Conservation (phyloP, 2,888 invertebrate genomes). For the Pammene aurita region DNA sequence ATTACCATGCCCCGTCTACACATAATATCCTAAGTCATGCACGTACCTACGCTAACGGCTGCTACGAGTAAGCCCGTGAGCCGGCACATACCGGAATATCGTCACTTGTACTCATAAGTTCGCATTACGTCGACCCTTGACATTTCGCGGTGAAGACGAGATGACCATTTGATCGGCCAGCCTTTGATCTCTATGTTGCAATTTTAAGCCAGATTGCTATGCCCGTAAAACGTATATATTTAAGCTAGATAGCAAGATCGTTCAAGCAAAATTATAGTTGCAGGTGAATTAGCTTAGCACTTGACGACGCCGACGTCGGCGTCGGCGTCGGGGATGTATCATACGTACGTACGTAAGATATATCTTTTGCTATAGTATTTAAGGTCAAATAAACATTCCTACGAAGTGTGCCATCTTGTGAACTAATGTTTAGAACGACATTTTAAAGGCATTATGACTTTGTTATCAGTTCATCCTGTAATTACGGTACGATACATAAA, state of each 20-base stretch:
- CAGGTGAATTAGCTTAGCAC: conserved; percentile 45
- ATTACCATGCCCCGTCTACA: too few species aligned
- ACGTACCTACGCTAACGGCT: conserved; percentile 47
- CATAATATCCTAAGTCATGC: too few species aligned
- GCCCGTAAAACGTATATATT: conserved; percentile 45
- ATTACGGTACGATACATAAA: too few species aligned
- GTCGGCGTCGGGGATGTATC: too few species aligned
- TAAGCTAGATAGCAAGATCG: conserved; percentile 54
- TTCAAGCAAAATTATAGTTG: conserved; percentile 67
- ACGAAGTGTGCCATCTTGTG: background rate
- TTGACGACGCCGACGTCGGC: conserved; percentile 26
- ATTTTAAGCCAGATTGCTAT: conserved; percentile 73
- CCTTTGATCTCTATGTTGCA: conserved; percentile 74
- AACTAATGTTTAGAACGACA: too few species aligned
- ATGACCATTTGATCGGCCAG: conserved; percentile 70
- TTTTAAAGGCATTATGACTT: too few species aligned
- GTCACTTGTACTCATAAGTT: conserved; percentile 43
- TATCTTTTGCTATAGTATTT: background rate
- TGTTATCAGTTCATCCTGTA: too few species aligned
- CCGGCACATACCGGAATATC: conserved; percentile 62
- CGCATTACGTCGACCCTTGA: conserved; percentile 62
- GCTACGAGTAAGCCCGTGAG: too few species aligned
- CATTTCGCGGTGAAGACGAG: conserved; percentile 61
- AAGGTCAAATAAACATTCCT: too few species aligned
- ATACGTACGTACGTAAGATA: conserved; percentile 2